Evolutionary conservation across 2,797 vertebrate genomes (phyloP).

Genomic region (Eidolon dupreanum): DNA sequence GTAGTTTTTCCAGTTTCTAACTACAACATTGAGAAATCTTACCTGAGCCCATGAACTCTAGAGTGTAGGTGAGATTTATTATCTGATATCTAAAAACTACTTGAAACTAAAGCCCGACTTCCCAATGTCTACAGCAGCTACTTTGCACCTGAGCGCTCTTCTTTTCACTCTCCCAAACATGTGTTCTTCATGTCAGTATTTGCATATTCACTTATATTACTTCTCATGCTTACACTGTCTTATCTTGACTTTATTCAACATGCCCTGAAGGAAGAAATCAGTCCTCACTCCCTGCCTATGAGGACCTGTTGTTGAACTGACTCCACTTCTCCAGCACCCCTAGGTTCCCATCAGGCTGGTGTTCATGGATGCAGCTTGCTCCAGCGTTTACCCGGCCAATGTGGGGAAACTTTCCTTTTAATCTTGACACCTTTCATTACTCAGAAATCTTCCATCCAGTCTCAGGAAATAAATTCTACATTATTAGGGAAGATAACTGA

Average conservation of each 20-base stretch:
- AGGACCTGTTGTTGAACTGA: background rate
- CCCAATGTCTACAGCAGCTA: background rate
- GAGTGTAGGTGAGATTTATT: accelerated
- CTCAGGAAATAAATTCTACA: background rate
- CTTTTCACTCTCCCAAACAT: background rate
- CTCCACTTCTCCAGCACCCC: background rate
- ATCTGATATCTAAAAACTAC: background rate
- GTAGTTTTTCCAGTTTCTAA: background rate
- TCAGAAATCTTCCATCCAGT: background rate
- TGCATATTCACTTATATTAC: background rate
- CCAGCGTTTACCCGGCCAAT: accelerated
- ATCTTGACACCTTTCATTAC: background rate
- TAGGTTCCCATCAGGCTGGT: background rate
- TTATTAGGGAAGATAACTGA: background rate
- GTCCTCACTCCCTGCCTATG: background rate
- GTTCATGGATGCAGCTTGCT: background rate
- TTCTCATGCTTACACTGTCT: too few relatives aligned
- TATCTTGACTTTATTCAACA: background rate
- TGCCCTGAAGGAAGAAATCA: background rate
- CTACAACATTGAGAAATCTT: background rate
- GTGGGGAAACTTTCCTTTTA: background rate
- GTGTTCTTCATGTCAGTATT: background rate
- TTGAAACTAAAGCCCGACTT: background rate
- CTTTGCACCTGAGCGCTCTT: background rate
- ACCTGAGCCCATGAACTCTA: background rate